Evolutionary conservation across 2,113 vertebrate species (phyloP).

Genomic region (Mola mola): DNA sequence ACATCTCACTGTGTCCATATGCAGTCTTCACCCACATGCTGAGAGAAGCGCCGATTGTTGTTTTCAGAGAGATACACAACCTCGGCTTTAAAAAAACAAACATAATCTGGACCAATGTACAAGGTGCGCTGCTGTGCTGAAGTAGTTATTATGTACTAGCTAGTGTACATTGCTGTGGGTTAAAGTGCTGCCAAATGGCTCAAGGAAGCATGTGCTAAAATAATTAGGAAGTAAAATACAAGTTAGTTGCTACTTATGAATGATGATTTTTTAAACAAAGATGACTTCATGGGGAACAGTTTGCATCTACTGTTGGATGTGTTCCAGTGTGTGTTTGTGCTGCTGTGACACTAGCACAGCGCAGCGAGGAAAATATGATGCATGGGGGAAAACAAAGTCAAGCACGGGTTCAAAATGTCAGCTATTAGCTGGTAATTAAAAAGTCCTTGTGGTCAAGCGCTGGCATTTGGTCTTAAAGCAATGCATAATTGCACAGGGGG

Average conservation of each 20-base stretch:
- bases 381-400: neutral
- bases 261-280: neutral
- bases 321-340: neutral
- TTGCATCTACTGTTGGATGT: too few relatives aligned
- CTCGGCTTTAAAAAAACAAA: conserved; percentile 16
- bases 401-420: conserved; percentile 31
- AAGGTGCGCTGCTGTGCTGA: neutral
- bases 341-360: neutral
- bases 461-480: conserved; percentile 36
- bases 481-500: neutral
- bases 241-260: neutral
- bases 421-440: conserved; percentile 40
- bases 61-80: conserved; percentile 15
- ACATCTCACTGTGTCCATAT: conserved; percentile 19
- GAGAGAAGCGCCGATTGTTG: conserved; percentile 7
- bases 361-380: conserved; percentile 1
- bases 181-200: neutral
- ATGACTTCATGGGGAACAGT: too few relatives aligned
- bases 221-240: conserved; percentile 12
- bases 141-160: conserved; percentile 5
- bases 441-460: conserved; percentile 7
- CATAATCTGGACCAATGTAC: conserved; percentile 1
- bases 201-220: neutral
- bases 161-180: conserved; percentile 9
- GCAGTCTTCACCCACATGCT: conserved; percentile 4